A percentile compares a stretch with the other conserved stretches of the same genome.
These are phyloP conservation scores for Drosophila suzukii DNA, from an alignment of 1,140 invertebrate species.

Conservation along the genomic window DNA sequence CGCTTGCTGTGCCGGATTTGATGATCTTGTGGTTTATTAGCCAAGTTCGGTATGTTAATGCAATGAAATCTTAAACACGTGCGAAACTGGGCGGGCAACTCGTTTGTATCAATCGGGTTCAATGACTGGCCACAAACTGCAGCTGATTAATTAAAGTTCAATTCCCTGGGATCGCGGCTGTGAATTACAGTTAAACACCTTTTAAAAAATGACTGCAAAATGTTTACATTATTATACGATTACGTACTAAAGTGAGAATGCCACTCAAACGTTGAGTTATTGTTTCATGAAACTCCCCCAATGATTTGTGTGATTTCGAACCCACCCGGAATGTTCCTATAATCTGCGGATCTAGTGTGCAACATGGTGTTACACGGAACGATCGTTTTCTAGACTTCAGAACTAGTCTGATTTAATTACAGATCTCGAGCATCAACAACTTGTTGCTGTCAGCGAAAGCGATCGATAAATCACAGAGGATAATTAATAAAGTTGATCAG, in stretches of 20 bases:
- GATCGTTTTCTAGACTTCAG: conserved; percentile 12
- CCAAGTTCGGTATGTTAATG: conserved; percentile 33
- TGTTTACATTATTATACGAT: neutral
- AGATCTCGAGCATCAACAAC: conserved; percentile 1
- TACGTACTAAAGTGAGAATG: neutral
- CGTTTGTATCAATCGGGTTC: conserved; percentile 31
- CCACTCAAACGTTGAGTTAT: too few relatives aligned
- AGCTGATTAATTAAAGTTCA: conserved; percentile 11
- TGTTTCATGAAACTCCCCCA: neutral
- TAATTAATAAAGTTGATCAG: conserved; percentile 25
- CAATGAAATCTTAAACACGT: conserved; percentile 20
- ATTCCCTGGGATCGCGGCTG: neutral
- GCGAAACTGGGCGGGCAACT: conserved; percentile 32
- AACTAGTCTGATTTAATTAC: conserved; percentile 11
- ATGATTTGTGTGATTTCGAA: neutral
- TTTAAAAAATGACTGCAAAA: neutral
- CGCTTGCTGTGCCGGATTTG: neutral
- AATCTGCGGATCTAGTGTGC: neutral
- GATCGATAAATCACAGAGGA: conserved; percentile 25
- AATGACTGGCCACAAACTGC: conserved; percentile 18
- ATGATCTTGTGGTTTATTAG: conserved; percentile 18
- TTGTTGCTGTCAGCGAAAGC: conserved; percentile 17
- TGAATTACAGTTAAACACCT: neutral
- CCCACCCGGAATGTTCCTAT: neutral
- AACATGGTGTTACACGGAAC: conserved; percentile 21